These are phyloP conservation scores for Meloidogyne chitwoodi DNA, from an alignment of 1,140 invertebrate genomes.

Conservation along the genomic window DNA sequence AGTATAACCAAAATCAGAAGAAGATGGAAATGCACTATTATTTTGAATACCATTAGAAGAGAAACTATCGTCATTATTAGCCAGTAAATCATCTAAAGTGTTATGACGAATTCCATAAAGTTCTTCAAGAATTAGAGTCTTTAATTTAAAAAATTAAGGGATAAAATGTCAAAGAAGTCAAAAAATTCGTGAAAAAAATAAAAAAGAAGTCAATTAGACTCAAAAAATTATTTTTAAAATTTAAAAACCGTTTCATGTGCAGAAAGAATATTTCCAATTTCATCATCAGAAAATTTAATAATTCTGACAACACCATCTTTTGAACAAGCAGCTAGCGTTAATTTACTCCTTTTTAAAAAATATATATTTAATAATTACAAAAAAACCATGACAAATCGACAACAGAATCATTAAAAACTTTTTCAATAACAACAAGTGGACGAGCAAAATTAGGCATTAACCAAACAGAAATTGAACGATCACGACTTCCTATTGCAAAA, in stretches of 20 bases:
- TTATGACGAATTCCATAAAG: not conserved
- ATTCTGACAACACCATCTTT: conserved; percentile 12
- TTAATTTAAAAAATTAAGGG: not conserved
- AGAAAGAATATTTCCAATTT: conserved; percentile 24
- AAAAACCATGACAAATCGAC: conserved; percentile 23
- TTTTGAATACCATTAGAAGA: not conserved
- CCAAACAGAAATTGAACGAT: conserved; percentile 26
- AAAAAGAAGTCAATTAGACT: not conserved
- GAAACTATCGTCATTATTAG: not conserved
- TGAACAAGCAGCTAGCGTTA: conserved; percentile 24
- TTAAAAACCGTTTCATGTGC: conserved; percentile 19
- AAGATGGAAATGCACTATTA: not conserved
- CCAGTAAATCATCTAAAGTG: not conserved
- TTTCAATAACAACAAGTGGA: conserved; percentile 21
- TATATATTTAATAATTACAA: not conserved
- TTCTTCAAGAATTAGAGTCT: not conserved
- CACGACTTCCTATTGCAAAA: conserved; percentile 22
- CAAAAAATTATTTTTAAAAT: not conserved
- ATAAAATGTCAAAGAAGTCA: too few relatives aligned
- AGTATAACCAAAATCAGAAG: conserved; percentile 19
- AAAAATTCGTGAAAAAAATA: too few relatives aligned
- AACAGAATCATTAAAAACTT: conserved; percentile 25
- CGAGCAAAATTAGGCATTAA: conserved; percentile 23
- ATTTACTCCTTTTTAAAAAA: conserved; percentile 14
- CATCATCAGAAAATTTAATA: conserved; percentile 12